Percentiles rank a stretch among this genome's conserved stretches.
phyloP scores from a whole-genome alignment of 2,113 vertebrate genomes.

The Psilopogon haemacephalus region DNA sequence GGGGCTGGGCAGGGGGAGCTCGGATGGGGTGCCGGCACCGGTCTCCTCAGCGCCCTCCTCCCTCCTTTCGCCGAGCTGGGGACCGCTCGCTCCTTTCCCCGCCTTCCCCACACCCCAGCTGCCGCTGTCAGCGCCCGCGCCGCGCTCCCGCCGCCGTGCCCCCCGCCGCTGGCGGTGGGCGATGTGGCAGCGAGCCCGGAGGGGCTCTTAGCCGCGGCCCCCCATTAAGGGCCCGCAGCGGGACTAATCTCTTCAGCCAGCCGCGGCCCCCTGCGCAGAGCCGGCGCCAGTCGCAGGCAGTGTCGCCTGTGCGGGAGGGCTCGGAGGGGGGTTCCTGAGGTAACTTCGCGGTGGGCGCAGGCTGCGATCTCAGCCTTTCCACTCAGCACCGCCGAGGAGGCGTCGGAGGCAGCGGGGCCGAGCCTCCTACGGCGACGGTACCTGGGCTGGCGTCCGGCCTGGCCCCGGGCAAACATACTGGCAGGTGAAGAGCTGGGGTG shows the following conservation, averaged over 20 bases:
- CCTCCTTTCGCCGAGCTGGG: background rate
- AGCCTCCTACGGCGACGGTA: background rate
- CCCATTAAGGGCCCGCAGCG: background rate
- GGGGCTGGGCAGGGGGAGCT: constrained; percentile 25
- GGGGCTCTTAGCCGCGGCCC: background rate
- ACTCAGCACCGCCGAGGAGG: too few species aligned
- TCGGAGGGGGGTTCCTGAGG: background rate
- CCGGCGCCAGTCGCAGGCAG: background rate
- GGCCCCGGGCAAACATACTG: background rate
- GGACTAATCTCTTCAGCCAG: background rate
- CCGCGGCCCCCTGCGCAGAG: background rate
- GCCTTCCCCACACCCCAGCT: background rate
- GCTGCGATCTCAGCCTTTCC: background rate
- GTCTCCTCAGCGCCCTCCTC: background rate
- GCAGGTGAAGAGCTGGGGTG: background rate
- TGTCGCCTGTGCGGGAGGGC: background rate
- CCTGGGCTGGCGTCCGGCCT: background rate
- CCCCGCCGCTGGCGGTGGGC: background rate
- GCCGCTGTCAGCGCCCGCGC: too few species aligned
- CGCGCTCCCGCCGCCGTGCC: background rate
- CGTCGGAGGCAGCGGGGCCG: rapidly evolving
- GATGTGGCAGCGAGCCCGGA: background rate
- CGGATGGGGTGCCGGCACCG: background rate
- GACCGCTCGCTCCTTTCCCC: background rate
- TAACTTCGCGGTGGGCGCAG: background rate